These are phyloP conservation scores for Dryoscopus gambensis DNA, from an alignment of 2,113 vertebrate species.

Conservation along the genomic window DNA sequence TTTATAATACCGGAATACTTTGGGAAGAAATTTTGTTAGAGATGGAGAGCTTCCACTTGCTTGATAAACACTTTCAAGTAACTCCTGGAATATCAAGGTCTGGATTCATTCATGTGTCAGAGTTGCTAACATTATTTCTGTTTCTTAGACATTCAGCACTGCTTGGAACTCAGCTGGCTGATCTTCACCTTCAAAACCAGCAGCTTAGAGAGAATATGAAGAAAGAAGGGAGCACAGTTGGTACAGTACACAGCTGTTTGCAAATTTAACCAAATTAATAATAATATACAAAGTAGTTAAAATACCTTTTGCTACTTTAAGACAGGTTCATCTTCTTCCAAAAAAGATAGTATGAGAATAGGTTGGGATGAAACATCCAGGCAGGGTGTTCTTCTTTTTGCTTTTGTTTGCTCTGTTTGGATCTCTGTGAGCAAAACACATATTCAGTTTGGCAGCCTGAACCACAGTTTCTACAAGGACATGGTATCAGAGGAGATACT, in stretches of 20 bases:
- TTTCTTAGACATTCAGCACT: conserved; percentile 77
- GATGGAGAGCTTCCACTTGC: neutral
- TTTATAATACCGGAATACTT: neutral
- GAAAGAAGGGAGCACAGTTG: conserved; percentile 80
- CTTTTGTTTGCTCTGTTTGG: neutral
- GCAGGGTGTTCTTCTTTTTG: too few species aligned
- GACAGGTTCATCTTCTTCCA: neutral
- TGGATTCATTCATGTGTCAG: neutral
- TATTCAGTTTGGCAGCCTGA: neutral
- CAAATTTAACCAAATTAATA: neutral
- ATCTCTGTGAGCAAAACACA: neutral
- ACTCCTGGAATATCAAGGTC: neutral
- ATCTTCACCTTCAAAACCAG: conserved; percentile 89
- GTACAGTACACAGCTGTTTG: conserved; percentile 68
- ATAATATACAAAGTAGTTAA: neutral
- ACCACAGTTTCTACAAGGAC: neutral
- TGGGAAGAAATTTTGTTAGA: neutral
- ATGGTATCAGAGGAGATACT: neutral
- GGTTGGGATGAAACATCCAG: neutral
- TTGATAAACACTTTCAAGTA: neutral
- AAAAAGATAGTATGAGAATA: neutral
- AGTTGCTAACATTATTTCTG: neutral
- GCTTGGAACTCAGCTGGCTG: conserved; percentile 86
- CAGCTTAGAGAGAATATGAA: conserved; percentile 72
- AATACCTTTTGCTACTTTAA: neutral